These are phyloP conservation scores for Stictocephala bisonia DNA, from an alignment of 2,888 invertebrate species.

Conservation along the genomic window DNA sequence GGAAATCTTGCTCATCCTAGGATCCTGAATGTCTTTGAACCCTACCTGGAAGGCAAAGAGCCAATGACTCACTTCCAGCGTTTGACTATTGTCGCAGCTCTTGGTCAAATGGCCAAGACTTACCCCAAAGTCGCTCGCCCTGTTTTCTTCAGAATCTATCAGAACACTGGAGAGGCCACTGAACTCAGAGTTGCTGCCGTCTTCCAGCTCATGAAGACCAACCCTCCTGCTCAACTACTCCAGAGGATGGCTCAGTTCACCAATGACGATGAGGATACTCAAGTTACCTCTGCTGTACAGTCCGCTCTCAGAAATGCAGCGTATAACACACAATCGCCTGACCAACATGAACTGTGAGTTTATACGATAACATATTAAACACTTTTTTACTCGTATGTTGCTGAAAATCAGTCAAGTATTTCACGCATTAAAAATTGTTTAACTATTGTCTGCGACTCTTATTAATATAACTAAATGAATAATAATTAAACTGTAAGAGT, in stretches of 20 bases:
- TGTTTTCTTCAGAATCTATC: conserved; percentile 74
- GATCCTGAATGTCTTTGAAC: conserved; percentile 72
- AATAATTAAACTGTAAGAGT: too few species aligned
- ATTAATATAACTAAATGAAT: too few species aligned
- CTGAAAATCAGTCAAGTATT: too few species aligned
- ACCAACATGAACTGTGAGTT: conserved; percentile 68
- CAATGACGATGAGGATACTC: conserved; percentile 70
- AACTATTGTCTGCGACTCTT: too few species aligned
- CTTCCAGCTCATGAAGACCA: conserved; percentile 70
- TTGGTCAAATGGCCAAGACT: conserved; percentile 68
- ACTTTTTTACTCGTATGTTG: too few species aligned
- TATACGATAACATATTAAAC: too few species aligned
- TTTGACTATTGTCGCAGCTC: conserved; percentile 71
- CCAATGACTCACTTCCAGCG: conserved; percentile 72
- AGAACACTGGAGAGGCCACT: conserved; percentile 73
- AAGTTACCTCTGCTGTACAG: conserved; percentile 76
- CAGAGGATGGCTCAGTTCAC: conserved; percentile 78
- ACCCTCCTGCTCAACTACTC: conserved; percentile 73
- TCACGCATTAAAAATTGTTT: too few species aligned
- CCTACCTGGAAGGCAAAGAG: conserved; percentile 74
- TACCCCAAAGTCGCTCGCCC: conserved; percentile 69
- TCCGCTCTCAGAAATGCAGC: conserved; percentile 71
- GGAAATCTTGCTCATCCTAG: conserved; percentile 74
- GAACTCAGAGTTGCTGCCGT: conserved; percentile 76
- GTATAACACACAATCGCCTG: conserved; percentile 58